Evolutionary conservation across 2,888 invertebrate genomes (phyloP).

Genomic region (Drosophila helvetica): DNA sequence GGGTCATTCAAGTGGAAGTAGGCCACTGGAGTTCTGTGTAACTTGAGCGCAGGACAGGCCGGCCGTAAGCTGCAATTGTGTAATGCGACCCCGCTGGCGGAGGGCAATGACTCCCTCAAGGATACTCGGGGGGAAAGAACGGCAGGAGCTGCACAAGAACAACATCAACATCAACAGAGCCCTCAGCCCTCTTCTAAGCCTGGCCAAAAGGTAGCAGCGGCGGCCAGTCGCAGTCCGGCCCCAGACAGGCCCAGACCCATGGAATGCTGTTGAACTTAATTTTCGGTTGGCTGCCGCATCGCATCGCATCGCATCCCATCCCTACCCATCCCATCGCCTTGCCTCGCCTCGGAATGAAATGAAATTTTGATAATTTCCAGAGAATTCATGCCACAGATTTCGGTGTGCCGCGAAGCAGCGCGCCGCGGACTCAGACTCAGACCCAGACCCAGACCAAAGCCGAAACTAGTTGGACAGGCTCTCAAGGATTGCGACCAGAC

Average conservation of each 20-base stretch:
- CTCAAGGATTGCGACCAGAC: constrained; percentile 64
- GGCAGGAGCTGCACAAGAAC: constrained; percentile 14
- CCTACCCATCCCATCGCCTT: not conserved
- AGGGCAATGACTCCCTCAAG: constrained; percentile 71
- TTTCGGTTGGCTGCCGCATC: constrained; percentile 33
- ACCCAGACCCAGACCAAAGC: constrained; percentile 24
- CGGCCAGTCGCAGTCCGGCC: constrained; percentile 10
- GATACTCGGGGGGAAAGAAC: constrained; percentile 54
- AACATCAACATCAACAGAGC: not conserved
- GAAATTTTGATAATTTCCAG: constrained; percentile 77
- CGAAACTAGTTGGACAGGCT: constrained; percentile 69
- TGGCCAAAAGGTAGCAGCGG: constrained; percentile 4
- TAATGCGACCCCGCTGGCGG: constrained; percentile 61
- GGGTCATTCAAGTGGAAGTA: constrained; percentile 72
- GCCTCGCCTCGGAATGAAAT: constrained; percentile 56
- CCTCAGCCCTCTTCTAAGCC: constrained; percentile 38
- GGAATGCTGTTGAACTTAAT: constrained; percentile 77
- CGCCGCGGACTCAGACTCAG: constrained; percentile 27
- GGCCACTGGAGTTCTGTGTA: constrained; percentile 75
- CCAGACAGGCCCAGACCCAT: constrained; percentile 45
- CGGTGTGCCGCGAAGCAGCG: constrained; percentile 41
- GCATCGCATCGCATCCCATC: not conserved
- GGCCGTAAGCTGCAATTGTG: constrained; percentile 61
- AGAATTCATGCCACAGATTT: constrained; percentile 77
- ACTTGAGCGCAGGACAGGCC: constrained; percentile 46